Conservation (phyloP, 1,140 invertebrate species). For the Diachasmimorpha longicaudata region DNA sequence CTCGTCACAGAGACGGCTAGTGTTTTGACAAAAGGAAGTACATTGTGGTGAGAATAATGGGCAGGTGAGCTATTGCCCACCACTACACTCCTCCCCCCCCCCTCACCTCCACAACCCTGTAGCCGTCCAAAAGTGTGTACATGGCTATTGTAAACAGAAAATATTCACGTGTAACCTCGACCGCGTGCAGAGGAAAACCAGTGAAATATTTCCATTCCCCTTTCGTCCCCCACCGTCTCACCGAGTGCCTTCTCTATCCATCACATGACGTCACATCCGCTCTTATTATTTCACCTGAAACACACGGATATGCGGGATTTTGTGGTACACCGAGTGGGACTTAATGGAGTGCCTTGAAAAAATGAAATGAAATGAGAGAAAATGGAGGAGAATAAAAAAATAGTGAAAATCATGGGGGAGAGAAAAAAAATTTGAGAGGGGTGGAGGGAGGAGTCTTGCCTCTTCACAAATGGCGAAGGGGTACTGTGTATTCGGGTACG, state of each 20-base stretch:
- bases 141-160: neutral
- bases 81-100: neutral
- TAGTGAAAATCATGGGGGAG: neutral
- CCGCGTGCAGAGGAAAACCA: neutral
- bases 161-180: neutral
- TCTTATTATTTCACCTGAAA: slow-evolving; percentile 49
- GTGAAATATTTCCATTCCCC: neutral
- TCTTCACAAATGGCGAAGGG: neutral
- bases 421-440: neutral
- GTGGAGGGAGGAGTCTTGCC: neutral
- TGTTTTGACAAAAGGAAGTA: slow-evolving; percentile 50
- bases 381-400: slow-evolving; percentile 10
- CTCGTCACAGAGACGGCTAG: neutral
- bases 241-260: neutral
- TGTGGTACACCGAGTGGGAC: slow-evolving; percentile 16
- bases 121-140: neutral
- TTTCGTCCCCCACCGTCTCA: neutral
- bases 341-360: slow-evolving; percentile 41
- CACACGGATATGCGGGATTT: slow-evolving; percentile 11
- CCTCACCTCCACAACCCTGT: neutral
- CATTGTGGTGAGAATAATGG: slow-evolving; percentile 52
- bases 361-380: slow-evolving; percentile 15
- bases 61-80: slow-evolving; percentile 35
- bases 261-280: slow-evolving; percentile 49
- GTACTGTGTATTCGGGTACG: too few species aligned